Base-by-base conservation (phyloP, 2,113 vertebrate genomes). In the Eudyptes chrysolophus region DNA sequence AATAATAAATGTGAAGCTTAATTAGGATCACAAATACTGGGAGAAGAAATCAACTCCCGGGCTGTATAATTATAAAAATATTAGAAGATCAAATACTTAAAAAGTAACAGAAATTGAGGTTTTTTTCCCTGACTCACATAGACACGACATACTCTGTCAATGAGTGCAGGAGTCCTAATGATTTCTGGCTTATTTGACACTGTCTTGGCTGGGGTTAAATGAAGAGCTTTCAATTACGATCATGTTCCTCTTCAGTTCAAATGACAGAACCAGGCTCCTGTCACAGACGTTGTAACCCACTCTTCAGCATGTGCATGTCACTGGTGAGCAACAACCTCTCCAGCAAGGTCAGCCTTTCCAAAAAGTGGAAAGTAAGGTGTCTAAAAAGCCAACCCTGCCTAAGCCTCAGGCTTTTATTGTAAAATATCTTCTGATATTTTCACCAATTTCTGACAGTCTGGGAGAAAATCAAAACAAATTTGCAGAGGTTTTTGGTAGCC, bases 1-100 rank as follows among this genome's bases (percentile, higher is more conserved):
- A 96, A 96, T 96, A 97, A 97, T 96, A 95, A 96, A 96, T 96
- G 77, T n/a, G 57, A 92, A 62, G 71, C 83, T 97, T 97, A 96
- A 97, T 97, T 97, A 97, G 89, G 89, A 93, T 94, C 95, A 95
- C 93, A 95, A 96, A 93, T 69, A 94, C 82, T 82, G 76, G 27
- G 64, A 91, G 87, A 97, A 86, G 70, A 87, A 93, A 94, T 87
- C 70, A 95, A 65, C 65, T 97, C 96, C 94, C 92, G 80, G 52
- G 49, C 77, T 95, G 48, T 79, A 66, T 93, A 94, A 95, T 97
- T 96, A 96, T 60, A 57, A 94, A 96, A 96, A 85, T 57, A 92
- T 94, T 94, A 84, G 54, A 90, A 96, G 54, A 22, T 87, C 65
- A 75, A 87, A 70, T 91, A 70, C 70, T 84, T 85, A 27, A 91